Percentiles rank a stretch among this genome's conserved stretches.
Conservation (phyloP, 2,888 invertebrate species). For the Formica aserva region DNA sequence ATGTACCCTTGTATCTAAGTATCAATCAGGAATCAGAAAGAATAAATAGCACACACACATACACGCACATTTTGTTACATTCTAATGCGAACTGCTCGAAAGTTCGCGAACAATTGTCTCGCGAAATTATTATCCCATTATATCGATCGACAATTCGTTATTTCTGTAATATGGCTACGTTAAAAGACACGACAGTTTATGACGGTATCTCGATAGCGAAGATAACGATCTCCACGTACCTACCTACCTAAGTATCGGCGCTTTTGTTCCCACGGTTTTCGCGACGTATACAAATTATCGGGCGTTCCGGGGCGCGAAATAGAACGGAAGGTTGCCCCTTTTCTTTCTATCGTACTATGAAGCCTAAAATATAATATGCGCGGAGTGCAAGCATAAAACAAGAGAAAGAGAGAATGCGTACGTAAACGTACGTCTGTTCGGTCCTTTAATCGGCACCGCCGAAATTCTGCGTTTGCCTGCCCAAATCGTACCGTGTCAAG, state of each 20-base stretch:
- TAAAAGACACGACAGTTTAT: slow-evolving; percentile 42
- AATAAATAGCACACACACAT: not conserved
- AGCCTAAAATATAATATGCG: not conserved
- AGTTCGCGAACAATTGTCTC: not conserved
- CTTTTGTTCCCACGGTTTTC: slow-evolving; percentile 67
- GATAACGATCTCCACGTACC: slow-evolving; percentile 54
- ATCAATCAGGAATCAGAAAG: not conserved
- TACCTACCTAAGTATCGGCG: slow-evolving; percentile 31
- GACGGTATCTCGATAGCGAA: slow-evolving; percentile 51
- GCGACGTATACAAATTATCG: slow-evolving; percentile 69
- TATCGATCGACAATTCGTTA: slow-evolving; percentile 30
- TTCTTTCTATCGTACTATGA: slow-evolving; percentile 5
- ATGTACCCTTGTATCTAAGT: not conserved
- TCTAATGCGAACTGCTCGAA: not conserved
- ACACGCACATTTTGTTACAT: not conserved
- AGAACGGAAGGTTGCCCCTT: slow-evolving; percentile 42
- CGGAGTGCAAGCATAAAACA: slow-evolving; percentile 31
- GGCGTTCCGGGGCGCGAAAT: slow-evolving; percentile 58
- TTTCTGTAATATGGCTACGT: slow-evolving; percentile 2
- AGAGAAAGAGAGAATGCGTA: slow-evolving; percentile 31
- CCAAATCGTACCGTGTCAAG: slow-evolving; percentile 51
- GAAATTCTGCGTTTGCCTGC: slow-evolving; percentile 36
- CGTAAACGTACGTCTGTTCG: slow-evolving; percentile 40
- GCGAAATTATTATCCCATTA: slow-evolving; percentile 34
- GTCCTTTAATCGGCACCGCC: slow-evolving; percentile 34